phyloP scores from a whole-genome alignment of 2,888 invertebrate species.

The Lasioglossum calceatum region DNA sequence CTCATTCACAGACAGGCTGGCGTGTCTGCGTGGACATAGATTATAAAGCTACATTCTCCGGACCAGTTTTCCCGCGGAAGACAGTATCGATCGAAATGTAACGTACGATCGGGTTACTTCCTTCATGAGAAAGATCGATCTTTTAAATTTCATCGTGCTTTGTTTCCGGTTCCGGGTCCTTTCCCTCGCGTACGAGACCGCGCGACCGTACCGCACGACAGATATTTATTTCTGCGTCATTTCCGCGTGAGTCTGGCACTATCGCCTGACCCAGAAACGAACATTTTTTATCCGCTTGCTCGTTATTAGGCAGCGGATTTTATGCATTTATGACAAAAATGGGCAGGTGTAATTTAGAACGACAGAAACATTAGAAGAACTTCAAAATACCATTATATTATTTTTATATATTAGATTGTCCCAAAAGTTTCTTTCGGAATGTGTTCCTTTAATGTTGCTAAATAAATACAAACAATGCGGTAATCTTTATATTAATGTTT shows the following conservation, averaged over 20 bases:
- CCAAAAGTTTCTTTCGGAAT: too few species aligned
- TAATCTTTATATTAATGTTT: too few species aligned
- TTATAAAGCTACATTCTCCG: conserved; percentile 28
- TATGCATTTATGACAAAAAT: too few species aligned
- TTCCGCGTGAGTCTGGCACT: background rate
- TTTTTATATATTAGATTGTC: too few species aligned
- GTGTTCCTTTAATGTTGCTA: too few species aligned
- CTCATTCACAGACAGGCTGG: conserved; percentile 23
- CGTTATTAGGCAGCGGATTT: background rate
- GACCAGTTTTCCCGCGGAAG: conserved; percentile 43
- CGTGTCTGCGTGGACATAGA: background rate
- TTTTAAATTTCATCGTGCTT: conserved; percentile 18
- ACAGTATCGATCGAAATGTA: conserved; percentile 28
- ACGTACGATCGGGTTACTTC: conserved; percentile 40
- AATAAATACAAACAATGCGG: too few species aligned
- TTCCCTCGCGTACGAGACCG: background rate
- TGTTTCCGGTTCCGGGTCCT: conserved; percentile 22
- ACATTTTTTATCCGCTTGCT: background rate
- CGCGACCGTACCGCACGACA: background rate
- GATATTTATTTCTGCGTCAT: background rate
- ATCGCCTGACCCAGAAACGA: background rate
- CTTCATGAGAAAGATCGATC: conserved; percentile 33
- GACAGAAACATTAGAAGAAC: too few species aligned
- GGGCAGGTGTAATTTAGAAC: too few species aligned
- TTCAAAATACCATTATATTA: too few species aligned